These are phyloP conservation scores for Capreolus pygargus DNA, from an alignment of 2,113 vertebrate species.

Conservation along the genomic window DNA sequence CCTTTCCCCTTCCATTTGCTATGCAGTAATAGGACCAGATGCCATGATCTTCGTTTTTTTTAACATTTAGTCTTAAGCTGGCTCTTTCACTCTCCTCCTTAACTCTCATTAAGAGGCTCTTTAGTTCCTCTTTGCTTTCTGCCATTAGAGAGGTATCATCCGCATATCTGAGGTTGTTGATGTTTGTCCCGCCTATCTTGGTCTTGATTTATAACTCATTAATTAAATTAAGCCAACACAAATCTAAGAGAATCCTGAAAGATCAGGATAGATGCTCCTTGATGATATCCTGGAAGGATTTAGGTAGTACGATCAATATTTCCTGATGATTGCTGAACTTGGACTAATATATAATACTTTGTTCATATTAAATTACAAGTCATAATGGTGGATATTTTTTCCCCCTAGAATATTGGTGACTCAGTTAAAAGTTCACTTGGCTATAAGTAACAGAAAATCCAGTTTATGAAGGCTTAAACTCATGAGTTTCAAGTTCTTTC, in stretches of 20 bases:
- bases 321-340: neutral
- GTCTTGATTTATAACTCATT: neutral
- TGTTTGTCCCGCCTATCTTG: neutral
- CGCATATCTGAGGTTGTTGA: neutral
- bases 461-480: neutral
- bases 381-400: neutral
- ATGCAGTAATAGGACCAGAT: neutral
- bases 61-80: neutral
- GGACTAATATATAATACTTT: neutral
- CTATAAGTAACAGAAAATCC: neutral
- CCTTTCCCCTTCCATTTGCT: neutral
- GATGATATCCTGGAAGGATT: neutral
- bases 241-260: neutral
- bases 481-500: neutral
- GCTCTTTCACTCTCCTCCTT: neutral
- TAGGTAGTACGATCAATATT: neutral
- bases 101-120: neutral
- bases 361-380: neutral
- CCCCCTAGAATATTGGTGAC: neutral
- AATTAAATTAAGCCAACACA: neutral
- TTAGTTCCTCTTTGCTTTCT: neutral
- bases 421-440: neutral
- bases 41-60: neutral
- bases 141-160: neutral
- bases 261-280: neutral